A percentile compares a stretch with the other conserved stretches of the same genome.
These are phyloP conservation scores for Pentamera pediparva DNA, from an alignment of 53 echinoderm and acorn worm species.

Conservation along the genomic window DNA sequence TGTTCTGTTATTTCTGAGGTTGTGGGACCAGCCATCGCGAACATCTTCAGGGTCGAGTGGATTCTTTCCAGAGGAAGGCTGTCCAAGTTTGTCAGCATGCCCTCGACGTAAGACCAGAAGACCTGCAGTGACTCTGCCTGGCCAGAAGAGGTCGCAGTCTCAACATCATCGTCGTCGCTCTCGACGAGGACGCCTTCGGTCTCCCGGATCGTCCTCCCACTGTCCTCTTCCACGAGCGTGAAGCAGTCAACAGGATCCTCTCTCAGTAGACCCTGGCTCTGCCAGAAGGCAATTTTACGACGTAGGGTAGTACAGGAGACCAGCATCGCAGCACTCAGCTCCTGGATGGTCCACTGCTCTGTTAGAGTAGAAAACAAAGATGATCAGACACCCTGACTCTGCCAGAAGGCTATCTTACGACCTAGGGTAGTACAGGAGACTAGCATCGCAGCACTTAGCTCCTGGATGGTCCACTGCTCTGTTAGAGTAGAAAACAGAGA, in stretches of 20 bases:
- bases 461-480: slow-evolving; percentile 88
- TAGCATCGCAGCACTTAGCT: slow-evolving; percentile 85
- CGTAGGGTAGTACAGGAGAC: slow-evolving; percentile 79
- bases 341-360: slow-evolving; percentile 88
- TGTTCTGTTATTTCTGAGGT: slow-evolving; percentile 74
- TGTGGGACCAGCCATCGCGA: slow-evolving; percentile 88
- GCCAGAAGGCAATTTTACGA: slow-evolving; percentile 96
- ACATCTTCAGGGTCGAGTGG: slow-evolving; percentile 94
- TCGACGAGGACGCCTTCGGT: slow-evolving; percentile 83
- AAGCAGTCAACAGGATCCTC: slow-evolving; percentile 83
- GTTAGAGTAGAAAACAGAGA: no score
- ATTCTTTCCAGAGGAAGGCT: slow-evolving; percentile 86
- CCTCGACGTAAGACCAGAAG: slow-evolving; percentile 96
- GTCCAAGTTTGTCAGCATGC: slow-evolving; percentile 91
- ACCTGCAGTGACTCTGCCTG: slow-evolving; percentile 86
- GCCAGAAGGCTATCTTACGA: slow-evolving; percentile 97
- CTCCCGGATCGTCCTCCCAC: slow-evolving; percentile 48
- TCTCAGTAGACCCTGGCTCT: slow-evolving; percentile 89
- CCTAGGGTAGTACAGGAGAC: slow-evolving; percentile 79
- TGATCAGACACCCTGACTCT: slow-evolving; percentile 96
- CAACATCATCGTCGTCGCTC: slow-evolving; percentile 77
- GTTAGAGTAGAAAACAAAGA: no score
- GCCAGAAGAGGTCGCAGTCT: slow-evolving; percentile 86
- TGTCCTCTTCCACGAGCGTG: slow-evolving; percentile 70
- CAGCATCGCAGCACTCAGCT: slow-evolving; percentile 85